Conservation (phyloP, 2,113 vertebrate genomes). For the Sceloporus tristichus region DNA sequence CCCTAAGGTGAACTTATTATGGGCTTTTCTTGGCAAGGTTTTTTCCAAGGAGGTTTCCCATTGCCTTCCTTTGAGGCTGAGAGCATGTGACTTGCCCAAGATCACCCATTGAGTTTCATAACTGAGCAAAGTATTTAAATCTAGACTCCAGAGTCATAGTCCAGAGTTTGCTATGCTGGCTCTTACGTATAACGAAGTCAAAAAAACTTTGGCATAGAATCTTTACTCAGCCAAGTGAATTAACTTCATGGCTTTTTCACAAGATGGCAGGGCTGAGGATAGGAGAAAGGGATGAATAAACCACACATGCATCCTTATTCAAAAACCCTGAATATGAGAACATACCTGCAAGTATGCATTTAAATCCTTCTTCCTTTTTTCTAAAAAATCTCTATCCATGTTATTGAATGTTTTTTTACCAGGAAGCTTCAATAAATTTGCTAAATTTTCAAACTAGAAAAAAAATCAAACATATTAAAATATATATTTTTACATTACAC, state of each 20-base stretch:
- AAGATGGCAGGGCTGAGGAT: neutral
- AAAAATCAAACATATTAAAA: slow-evolving; percentile 9
- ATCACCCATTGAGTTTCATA: too few relatives aligned
- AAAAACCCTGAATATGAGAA: neutral
- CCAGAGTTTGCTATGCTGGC: neutral
- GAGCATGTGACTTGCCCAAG: too few relatives aligned
- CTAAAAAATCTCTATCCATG: slow-evolving; percentile 98
- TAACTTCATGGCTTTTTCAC: neutral
- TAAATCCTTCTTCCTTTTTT: slow-evolving; percentile 97
- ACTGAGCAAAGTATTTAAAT: too few relatives aligned
- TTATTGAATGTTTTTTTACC: slow-evolving; percentile 99
- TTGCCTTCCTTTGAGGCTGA: too few relatives aligned
- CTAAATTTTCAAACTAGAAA: slow-evolving; percentile 93
- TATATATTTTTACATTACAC: neutral
- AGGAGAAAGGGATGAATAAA: neutral
- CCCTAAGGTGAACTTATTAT: too few relatives aligned
- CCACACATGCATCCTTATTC: neutral
- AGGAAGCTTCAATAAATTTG: slow-evolving; percentile 91
- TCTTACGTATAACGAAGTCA: neutral
- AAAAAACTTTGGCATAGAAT: neutral
- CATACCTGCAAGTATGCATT: slow-evolving; percentile 95
- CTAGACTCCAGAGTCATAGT: too few relatives aligned
- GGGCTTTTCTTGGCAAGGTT: too few relatives aligned
- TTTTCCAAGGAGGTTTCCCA: too few relatives aligned
- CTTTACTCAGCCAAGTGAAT: neutral